Percentiles rank a stretch among this genome's conserved stretches.
phyloP scores from a whole-genome alignment of 2,113 vertebrate species.

The Perccottus glenii region DNA sequence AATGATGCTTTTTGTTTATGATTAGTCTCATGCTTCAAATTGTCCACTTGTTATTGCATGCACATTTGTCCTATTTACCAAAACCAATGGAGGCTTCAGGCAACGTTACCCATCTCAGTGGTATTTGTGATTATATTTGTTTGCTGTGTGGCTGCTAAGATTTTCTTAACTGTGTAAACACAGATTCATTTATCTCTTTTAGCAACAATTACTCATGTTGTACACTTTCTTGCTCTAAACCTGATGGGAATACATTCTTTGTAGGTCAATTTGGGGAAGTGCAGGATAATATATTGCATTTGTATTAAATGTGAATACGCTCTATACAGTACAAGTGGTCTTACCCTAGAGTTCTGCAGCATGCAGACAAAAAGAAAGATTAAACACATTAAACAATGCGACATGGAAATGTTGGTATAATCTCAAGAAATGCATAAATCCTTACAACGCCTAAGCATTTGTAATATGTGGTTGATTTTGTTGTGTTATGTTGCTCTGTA shows the following conservation, averaged over 20 bases:
- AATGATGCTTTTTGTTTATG: slow-evolving; percentile 20
- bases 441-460: no score
- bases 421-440: slow-evolving; percentile 23
- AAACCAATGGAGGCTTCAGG: neutral
- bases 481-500: no score
- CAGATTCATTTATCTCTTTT: slow-evolving; percentile 36
- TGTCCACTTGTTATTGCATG: slow-evolving; percentile 14
- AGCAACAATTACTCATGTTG: slow-evolving; percentile 54
- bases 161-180: slow-evolving; percentile 43
- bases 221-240: slow-evolving; percentile 21
- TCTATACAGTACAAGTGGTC: slow-evolving; percentile 38
- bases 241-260: slow-evolving; percentile 53
- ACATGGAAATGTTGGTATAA: slow-evolving; percentile 63
- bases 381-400: slow-evolving; percentile 40
- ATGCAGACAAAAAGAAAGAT: slow-evolving; percentile 60
- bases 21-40: slow-evolving; percentile 23
- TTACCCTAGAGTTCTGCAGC: slow-evolving; percentile 31
- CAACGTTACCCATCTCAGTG: slow-evolving; percentile 14
- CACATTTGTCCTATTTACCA: slow-evolving; percentile 25
- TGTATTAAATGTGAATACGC: slow-evolving; percentile 50
- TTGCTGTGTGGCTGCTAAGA: slow-evolving; percentile 30
- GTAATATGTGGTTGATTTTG: no score
- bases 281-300: slow-evolving; percentile 56
- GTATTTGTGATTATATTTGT: slow-evolving; percentile 36
- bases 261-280: slow-evolving; percentile 51